A percentile compares a stretch with the other conserved stretches of the same genome.
phyloP scores from a whole-genome alignment of 2,888 invertebrate species.

The Chloroclysta siterata region DNA sequence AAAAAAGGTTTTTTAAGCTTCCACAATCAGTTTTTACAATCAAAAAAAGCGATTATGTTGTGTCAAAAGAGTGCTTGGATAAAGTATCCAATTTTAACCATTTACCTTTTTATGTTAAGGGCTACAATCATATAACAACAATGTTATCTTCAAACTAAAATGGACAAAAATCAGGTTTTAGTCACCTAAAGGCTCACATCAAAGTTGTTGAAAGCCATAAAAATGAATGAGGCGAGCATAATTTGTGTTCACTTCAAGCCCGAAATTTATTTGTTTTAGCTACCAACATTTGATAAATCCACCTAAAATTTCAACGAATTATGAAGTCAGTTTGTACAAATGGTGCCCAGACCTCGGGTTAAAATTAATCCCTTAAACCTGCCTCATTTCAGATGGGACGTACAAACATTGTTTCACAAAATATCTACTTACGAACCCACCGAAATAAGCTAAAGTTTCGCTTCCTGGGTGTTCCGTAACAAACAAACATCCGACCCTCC shows the following conservation, averaged over 20 bases:
- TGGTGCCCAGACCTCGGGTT: slow-evolving; percentile 36
- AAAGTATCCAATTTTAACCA: slow-evolving; percentile 25
- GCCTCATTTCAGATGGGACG: slow-evolving; percentile 37
- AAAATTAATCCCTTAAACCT: slow-evolving; percentile 43
- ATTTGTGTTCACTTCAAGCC: slow-evolving; percentile 21
- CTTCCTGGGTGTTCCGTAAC: slow-evolving; percentile 53
- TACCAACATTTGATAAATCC: slow-evolving; percentile 23
- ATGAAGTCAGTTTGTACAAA: slow-evolving; percentile 36
- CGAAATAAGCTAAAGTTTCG: slow-evolving; percentile 59
- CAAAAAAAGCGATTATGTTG: slow-evolving; percentile 19
- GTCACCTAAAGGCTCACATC: slow-evolving; percentile 42
- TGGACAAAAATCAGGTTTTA: slow-evolving; percentile 33
- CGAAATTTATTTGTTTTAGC: slow-evolving; percentile 24
- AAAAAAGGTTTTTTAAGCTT: slow-evolving; percentile 3
- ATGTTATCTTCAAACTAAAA: slow-evolving; percentile 34
- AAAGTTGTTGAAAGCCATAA: slow-evolving; percentile 30
- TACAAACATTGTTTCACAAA: slow-evolving; percentile 43
- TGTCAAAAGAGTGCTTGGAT: slow-evolving; percentile 20
- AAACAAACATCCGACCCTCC: slow-evolving; percentile 55
- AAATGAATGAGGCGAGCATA: slow-evolving; percentile 30
- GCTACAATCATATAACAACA: slow-evolving; percentile 21
- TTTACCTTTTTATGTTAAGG: slow-evolving; percentile 24
- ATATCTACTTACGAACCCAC: slow-evolving; percentile 56
- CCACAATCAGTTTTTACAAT: slow-evolving; percentile 13
- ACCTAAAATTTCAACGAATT: slow-evolving; percentile 21